Conservation (phyloP, 2,888 invertebrate species). For the Rhagonycha fulva region DNA sequence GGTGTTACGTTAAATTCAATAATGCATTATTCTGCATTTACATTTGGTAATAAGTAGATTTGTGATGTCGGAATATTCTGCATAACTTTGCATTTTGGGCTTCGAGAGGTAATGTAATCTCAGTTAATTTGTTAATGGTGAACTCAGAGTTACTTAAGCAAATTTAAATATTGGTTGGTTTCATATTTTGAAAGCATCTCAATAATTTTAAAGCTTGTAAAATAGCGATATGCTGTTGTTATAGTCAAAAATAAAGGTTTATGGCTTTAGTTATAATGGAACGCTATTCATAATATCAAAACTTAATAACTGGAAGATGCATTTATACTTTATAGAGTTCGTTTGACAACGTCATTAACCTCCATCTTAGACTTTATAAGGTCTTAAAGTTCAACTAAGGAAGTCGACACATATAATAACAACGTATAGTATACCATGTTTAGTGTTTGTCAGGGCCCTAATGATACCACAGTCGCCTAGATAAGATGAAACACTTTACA, state of each 20-base stretch:
- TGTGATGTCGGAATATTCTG: background rate
- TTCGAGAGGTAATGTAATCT: background rate
- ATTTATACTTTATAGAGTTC: constrained; percentile 19
- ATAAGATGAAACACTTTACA: constrained; percentile 25
- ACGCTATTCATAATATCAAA: background rate
- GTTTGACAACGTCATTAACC: constrained; percentile 26
- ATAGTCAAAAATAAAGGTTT: background rate
- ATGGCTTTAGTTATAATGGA: background rate
- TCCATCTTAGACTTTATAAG: constrained; percentile 22
- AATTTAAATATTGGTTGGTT: background rate
- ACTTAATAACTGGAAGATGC: background rate
- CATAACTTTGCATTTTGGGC: background rate
- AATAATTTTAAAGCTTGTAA: background rate
- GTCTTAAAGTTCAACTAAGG: constrained; percentile 26
- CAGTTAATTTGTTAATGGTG: background rate
- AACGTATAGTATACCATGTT: constrained; percentile 18
- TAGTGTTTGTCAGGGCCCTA: constrained; percentile 21
- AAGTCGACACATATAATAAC: constrained; percentile 17
- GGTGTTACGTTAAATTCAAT: background rate
- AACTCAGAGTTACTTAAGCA: background rate
- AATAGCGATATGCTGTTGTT: background rate
- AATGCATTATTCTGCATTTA: background rate
- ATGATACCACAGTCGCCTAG: constrained; percentile 18
- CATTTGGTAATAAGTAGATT: background rate
- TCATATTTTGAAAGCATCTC: background rate